Base-by-base conservation (phyloP, 2,888 invertebrate species). In the Noctua janthe region DNA sequence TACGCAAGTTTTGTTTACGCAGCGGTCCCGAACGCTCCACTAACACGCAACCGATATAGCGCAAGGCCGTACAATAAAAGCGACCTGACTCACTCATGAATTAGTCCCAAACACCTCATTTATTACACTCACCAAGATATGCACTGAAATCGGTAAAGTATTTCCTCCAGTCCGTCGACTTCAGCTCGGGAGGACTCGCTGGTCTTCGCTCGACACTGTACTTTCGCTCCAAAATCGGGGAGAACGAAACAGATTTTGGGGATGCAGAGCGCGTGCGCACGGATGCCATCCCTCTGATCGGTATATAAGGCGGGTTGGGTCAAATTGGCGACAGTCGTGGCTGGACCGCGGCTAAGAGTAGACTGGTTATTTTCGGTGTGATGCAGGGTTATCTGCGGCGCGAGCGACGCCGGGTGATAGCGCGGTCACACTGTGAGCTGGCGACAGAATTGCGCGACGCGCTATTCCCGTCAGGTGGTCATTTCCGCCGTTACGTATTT, bases 231-330 rank as follows among this genome's bases (percentile, higher is more conserved):
- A 97, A 97, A 86, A 97, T 97, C 86, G 97, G 97, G 93, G 97
- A 97, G 94, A 98, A 98, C 91, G 97, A 97, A 89, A 98, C 97
- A 66, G 97, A 97, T 94, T 98, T 97, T 85, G 97, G 97, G 94
- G 97, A 97, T 92, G 97, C 97, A 78, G 97, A 97, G 94, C 97
- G 97, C 97, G 97, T 97, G 97, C 97, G 97, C 97, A 97, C 96
- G 89, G 97, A 97, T 91, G 97, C 97, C 97, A 97, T 97, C 94
- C 95, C 95, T 96, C 92, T 92, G 89, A 86, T 90, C 87, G 90
- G 94, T 97, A 97, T 97, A 97, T 93, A 96, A 96, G 93, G 92
- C 92, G 94, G 88, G 90, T 91, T 92, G 83, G 91, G 91, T 91
- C 89, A 90, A 92, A 90, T 90, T 91, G 77, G 88, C 92, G 91